A percentile compares a stretch with the other conserved stretches of the same genome.
Evolutionary conservation across 2,797 vertebrate genomes (phyloP).

Genomic region (Peromyscus eremicus): DNA sequence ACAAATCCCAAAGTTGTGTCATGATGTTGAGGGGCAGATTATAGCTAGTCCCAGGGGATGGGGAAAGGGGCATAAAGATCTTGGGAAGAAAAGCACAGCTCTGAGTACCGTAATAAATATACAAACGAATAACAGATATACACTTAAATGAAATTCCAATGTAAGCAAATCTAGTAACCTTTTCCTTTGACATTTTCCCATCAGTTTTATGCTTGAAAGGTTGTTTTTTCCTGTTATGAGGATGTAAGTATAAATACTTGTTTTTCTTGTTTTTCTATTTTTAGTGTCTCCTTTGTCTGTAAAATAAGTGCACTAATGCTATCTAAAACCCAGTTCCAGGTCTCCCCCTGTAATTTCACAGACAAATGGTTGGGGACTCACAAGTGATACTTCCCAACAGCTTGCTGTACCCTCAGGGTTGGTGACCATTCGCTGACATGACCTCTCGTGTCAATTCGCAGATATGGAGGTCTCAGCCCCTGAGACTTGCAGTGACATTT

Average conservation of each 20-base stretch:
- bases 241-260: background rate
- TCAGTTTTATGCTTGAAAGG: background rate
- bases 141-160: background rate
- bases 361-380: background rate
- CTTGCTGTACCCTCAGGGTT: background rate
- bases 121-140: background rate
- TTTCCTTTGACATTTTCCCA: background rate
- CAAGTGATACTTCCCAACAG: background rate
- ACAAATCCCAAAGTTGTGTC: background rate
- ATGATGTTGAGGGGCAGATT: no score
- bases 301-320: background rate
- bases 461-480: conserved; percentile 88
- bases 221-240: background rate
- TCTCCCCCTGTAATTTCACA: background rate
- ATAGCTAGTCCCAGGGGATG: background rate
- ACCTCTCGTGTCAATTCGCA: conserved; percentile 69
- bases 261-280: background rate
- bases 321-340: background rate
- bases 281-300: background rate
- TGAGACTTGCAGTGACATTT: conserved; percentile 90
- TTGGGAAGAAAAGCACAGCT: background rate
- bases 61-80: background rate
- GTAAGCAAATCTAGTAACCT: background rate
- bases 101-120: background rate
- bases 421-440: background rate